Evolutionary conservation across 2,888 invertebrate species (phyloP).

Genomic region (Drosophila picticornis): DNA sequence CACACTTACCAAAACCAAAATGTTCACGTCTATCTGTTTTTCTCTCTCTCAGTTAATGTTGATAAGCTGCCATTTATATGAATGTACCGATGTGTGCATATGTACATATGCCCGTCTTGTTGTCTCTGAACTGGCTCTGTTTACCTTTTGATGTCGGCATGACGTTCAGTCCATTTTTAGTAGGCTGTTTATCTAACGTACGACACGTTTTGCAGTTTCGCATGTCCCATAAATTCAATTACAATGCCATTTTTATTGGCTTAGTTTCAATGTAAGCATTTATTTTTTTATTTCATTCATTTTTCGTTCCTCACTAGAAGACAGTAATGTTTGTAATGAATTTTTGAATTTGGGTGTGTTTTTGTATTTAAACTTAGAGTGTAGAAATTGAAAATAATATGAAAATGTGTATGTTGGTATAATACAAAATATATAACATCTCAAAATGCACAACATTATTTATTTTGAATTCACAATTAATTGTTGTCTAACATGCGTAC

Average conservation of each 20-base stretch:
- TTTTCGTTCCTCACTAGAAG: conserved; percentile 24
- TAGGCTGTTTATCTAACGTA: conserved; percentile 5
- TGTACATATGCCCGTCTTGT: conserved; percentile 5
- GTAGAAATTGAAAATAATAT: not conserved
- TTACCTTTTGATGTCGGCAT: conserved; percentile 21
- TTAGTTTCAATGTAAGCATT: conserved; percentile 22
- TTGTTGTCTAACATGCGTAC: not conserved
- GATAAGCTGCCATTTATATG: conserved; percentile 12
- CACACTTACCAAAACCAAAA: conserved; percentile 39
- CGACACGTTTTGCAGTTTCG: conserved; percentile 36
- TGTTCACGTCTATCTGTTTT: not conserved
- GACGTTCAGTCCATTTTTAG: conserved; percentile 8
- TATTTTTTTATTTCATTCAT: not conserved
- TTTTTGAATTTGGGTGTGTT: not conserved
- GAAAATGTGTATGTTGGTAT: not conserved
- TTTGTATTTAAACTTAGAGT: not conserved
- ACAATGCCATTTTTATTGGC: conserved; percentile 47
- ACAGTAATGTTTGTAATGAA: conserved; percentile 28
- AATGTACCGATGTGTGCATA: conserved; percentile 9
- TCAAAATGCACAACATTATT: not conserved
- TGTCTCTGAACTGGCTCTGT: conserved; percentile 3
- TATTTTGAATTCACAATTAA: not conserved
- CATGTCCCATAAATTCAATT: conserved; percentile 48
- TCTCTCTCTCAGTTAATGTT: conserved; percentile 4
- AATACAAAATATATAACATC: not conserved